Base-by-base conservation (phyloP, 2,113 vertebrate genomes). In the Ondatra zibethicus region DNA sequence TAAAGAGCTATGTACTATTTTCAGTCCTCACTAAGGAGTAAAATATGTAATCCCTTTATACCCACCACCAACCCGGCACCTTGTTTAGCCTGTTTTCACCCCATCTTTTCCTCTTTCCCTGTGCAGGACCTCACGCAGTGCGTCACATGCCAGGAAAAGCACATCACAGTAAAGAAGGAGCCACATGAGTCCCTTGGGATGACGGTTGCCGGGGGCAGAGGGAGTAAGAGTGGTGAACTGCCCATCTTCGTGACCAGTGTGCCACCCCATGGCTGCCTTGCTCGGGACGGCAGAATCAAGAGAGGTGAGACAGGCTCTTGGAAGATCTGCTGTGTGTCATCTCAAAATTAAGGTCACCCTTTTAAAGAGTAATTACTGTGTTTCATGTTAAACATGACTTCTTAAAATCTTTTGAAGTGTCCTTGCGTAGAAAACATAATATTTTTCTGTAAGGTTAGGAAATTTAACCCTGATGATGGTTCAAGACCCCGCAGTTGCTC, bases 191-290 rank as follows among this genome's bases (percentile, higher is more conserved):
- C 99, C 96, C 99, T 99, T 93, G 99, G 99, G 88, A 99, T 99
- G 99, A 99, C 99, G 0, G 99, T 99, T 16, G 99, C 99, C 1
- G 99, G 99, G 72, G 99, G 99, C 82, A 98, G 99, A 98, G 99
- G 99, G 94, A 99, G 99, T 97, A 99, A 99, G 98, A 99, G 99
- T 78, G 99, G 99, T 0, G 99, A 99, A 82, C 98, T 99, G 98
- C 99, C 99, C 36, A 99, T 99, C 98, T 99, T 99, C 23, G 99
- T 99, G 95, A 99, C 99, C 70, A 99, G 99, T 0, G 99, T 99
- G 55, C 99, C 99, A 85, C 99, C 99, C 19, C 99, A 99, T 0
- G 99, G 99, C 97, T 99, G 99, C 97, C 98, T 99, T 94, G 99
- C 99, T 0, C 99, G 99, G 96, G 99, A 99, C 0, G 99, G 99